Conservation (phyloP, 2,113 vertebrate genomes). For the Oostethus manadensis region DNA sequence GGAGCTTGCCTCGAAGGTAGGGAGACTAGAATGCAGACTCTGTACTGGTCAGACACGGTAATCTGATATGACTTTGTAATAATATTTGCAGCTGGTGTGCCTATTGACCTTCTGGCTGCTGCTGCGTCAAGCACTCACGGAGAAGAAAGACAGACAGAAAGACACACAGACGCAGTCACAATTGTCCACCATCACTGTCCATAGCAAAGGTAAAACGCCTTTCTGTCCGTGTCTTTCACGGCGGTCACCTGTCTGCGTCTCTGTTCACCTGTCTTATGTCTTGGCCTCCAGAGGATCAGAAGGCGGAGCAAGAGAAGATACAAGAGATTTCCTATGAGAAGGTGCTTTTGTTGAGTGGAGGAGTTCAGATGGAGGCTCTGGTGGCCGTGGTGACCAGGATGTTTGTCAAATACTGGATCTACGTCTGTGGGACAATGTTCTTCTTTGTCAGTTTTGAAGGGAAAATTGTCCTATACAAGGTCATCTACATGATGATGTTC, state of each 20-base stretch:
- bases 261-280: background rate
- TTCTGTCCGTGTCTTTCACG: background rate
- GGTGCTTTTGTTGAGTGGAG: conserved; percentile 61
- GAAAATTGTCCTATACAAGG: conserved; percentile 94
- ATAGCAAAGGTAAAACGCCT: conserved; percentile 75
- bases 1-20: conserved; percentile 59
- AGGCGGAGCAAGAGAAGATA: conserved; percentile 25
- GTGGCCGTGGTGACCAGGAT: conserved; percentile 86
- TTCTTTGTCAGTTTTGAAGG: conserved; percentile 98
- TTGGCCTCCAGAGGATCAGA: conserved; percentile 40
- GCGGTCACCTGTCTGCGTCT: background rate
- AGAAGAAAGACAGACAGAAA: conserved; percentile 76
- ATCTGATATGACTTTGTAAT: background rate
- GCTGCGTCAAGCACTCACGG: conserved; percentile 86
- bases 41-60: background rate
- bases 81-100: conserved; percentile 79
- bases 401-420: conserved; percentile 98
- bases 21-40: background rate
- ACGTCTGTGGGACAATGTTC: conserved; percentile 95
- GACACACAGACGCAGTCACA: conserved; percentile 61
- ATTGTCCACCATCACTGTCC: conserved; percentile 80
- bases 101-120: conserved; percentile 91
- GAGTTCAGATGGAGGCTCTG: conserved; percentile 81
- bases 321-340: conserved; percentile 73
- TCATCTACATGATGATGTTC: conserved; percentile 97